Evolutionary conservation across 1,140 invertebrate genomes (phyloP), one percentile per base, ranked within the genome.

Genomic region (Panonychus citri): DNA sequence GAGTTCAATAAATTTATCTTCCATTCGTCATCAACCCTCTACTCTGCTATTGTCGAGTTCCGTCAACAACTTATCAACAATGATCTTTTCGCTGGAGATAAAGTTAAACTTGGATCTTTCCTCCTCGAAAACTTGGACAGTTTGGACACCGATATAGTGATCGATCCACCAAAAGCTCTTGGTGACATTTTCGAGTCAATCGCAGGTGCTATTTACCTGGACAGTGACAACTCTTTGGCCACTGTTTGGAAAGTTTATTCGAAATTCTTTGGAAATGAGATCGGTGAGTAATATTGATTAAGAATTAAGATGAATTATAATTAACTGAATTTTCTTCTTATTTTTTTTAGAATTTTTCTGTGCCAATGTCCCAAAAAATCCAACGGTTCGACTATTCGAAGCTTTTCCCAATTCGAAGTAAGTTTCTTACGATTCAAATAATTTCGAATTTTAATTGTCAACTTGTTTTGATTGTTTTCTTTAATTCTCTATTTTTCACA

Each of bases 151-250:
- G 70, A 87, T 4, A 71, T 76, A 62, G 74, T 77, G 55, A 62
- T 75, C 30, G 87, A 95, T 68, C 85, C 93, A 1, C 93, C 93
- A 0, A 96, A 96, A 75, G 79, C 81, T n/a, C 71, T 97, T 15
- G 88, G 88, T 3, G 90, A 96, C 69, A 74, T 97, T 49, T 87
- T 93, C 68, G 91, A 96, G 71, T 85, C 89, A 0, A 65, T 93
- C 0, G 81, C 83, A 53, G 91, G 88, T 8, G 91, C 90, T 0
- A 80, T 97, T 58, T 97, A 81, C 66, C 67, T 96, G 12, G 91
- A 97, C 72, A 80, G 78, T 66, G 77, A 77, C 13, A 82, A 82
- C 64, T 73, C 80, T 66, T 66, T 95, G n/a, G 66, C 78, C 10
- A 71, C 70, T 3, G 82, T 87, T 0, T 97, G 91, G 91, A 68